phyloP scores from a whole-genome alignment of 2,113 vertebrate species.

The Girardinichthys multiradiatus region DNA sequence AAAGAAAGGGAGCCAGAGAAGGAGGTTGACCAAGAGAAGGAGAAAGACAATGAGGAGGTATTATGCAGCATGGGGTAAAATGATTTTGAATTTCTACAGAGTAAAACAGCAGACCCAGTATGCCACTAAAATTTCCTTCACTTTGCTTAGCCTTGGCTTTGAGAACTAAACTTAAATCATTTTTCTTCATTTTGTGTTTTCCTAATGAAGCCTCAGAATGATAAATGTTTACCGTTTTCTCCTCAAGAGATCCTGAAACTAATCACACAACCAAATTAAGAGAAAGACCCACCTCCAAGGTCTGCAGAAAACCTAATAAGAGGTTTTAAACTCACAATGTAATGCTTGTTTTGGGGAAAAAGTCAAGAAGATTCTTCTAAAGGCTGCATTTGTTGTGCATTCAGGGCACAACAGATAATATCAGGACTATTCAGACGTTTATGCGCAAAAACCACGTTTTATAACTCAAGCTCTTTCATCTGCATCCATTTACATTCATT shows the following conservation, averaged over 20 bases:
- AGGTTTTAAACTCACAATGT: background rate
- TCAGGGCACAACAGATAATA: background rate
- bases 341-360: background rate
- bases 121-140: background rate
- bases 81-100: slow-evolving; percentile 63
- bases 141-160: slow-evolving; percentile 9
- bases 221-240: background rate
- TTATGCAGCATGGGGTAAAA: slow-evolving; percentile 34
- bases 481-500: slow-evolving; percentile 43
- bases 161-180: background rate
- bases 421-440: slow-evolving; percentile 15
- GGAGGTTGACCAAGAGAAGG: slow-evolving; percentile 62
- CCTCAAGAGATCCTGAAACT: background rate
- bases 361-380: background rate
- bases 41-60: slow-evolving; percentile 83
- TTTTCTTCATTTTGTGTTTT: background rate
- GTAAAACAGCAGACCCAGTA: background rate
- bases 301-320: background rate
- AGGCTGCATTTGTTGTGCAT: background rate
- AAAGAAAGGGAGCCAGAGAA: slow-evolving; percentile 75
- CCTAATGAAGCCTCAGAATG: background rate
- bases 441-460: slow-evolving; percentile 15
- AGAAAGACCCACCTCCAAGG: slow-evolving; percentile 7
- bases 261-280: background rate
- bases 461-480: slow-evolving; percentile 8